phyloP scores from a whole-genome alignment of 2,797 vertebrate species.

The Gymnoscopelus braueri region DNA sequence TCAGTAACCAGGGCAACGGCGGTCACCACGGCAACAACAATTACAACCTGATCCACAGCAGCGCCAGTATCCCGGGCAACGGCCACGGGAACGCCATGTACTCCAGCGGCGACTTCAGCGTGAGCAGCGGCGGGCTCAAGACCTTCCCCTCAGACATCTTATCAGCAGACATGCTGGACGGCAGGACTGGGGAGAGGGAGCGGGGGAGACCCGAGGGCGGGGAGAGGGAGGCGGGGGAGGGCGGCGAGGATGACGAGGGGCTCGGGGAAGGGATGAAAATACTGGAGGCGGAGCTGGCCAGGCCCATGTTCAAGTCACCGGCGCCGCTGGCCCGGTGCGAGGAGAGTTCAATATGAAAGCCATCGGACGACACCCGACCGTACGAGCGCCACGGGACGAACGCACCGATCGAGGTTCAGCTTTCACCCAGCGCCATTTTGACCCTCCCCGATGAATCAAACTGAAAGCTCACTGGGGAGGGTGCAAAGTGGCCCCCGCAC shows the following conservation, averaged over 20 bases:
- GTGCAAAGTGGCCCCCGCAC: constrained; percentile 29
- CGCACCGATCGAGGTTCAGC: not conserved
- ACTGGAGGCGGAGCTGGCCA: constrained; percentile 79
- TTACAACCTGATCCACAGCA: constrained; percentile 36
- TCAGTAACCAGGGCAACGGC: constrained; percentile 67
- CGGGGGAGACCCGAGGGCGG: constrained; percentile 43
- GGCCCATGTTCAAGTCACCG: constrained; percentile 73
- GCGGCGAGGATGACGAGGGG: constrained; percentile 61
- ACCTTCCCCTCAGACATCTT: constrained; percentile 61
- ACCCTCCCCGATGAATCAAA: constrained; percentile 31
- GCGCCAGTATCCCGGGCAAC: constrained; percentile 53
- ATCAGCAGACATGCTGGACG: constrained; percentile 60
- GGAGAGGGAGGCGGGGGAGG: constrained; percentile 58
- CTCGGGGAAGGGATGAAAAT: constrained; percentile 66
- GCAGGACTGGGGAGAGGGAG: constrained; percentile 66
- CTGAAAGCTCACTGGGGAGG: constrained; percentile 13
- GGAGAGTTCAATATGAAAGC: constrained; percentile 87
- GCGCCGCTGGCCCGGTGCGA: constrained; percentile 87
- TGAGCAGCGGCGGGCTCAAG: constrained; percentile 57
- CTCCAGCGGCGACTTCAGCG: constrained; percentile 68
- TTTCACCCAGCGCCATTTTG: constrained; percentile 24
- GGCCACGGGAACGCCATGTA: constrained; percentile 60
- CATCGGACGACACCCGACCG: too few relatives aligned
- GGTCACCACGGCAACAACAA: constrained; percentile 76
- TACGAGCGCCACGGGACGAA: too few relatives aligned